Base-by-base conservation (phyloP, 53 echinoderm and acorn worm genomes). In the Temnopleurus reevesii region DNA sequence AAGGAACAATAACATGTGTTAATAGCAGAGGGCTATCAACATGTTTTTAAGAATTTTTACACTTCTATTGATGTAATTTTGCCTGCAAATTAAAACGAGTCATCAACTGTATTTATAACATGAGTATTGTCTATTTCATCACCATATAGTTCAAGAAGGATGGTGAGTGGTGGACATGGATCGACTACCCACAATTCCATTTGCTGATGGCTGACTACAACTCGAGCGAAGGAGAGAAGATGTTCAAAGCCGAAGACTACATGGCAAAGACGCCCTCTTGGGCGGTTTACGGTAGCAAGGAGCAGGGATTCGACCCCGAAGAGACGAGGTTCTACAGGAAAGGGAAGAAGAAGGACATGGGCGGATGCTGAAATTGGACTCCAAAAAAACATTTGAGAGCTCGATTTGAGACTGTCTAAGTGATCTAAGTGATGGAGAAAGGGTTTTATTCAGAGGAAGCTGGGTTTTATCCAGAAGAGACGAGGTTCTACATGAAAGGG, bases 211-310 rank as follows among this genome's bases (percentile, higher is more conserved):
- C 59, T 12, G 81, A 76, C 24, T 97, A 82, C 18, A 92, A 95
- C 8, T 46, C 83, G 12, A 93, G 93, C 80, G 71, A 89, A n/a
- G 97, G 95, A 43, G 81, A 95, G 63, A 89, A 90, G 31, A 89
- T 59, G 49, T 97, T 97, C 90, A 84, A 49, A 5, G 95, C 97
- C 0, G 84, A 45, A 1, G 95, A 97, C 55, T 97, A 97, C 92
- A 97, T 97, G 97, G 94, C 94, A 45, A 90, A 83, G 83, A 97
- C 97, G 9, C 97, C 97, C 46, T 77, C 91, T 18, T 97, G 97
- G 97, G 97, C 97, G 0, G 91, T 94, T 55, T 95, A 86, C 59
- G 97, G 97, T 0, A 85, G 93, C 86, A 90, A 93, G 44, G 97
- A 97, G 91, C 95, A 95, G 56, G 95, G 95, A 4, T 97, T 97